Percentiles rank a stretch among this genome's conserved stretches.
These are phyloP conservation scores for Hippopotamyrus pictus DNA, from an alignment of 2,797 vertebrate species.

Conservation along the genomic window DNA sequence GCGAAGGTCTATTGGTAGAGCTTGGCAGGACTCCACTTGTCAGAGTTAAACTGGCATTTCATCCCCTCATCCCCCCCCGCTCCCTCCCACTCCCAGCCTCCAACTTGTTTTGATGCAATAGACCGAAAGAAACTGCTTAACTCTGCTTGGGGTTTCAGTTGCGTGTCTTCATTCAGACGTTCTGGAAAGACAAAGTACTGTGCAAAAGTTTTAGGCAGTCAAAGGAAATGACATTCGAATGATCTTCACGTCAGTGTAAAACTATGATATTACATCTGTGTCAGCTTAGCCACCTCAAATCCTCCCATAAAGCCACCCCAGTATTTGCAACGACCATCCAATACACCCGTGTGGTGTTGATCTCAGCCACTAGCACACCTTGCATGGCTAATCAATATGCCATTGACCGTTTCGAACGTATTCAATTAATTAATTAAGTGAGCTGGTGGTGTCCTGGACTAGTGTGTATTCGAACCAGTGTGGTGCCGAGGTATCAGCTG, in stretches of 20 bases:
- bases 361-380: not conserved
- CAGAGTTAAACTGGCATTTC: constrained; percentile 1
- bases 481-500: too few species aligned
- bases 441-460: not conserved
- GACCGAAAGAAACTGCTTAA: constrained; percentile 5
- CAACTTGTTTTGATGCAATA: not conserved
- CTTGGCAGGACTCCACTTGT: constrained; percentile 3
- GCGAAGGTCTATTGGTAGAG: not conserved
- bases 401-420: not conserved
- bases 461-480: too few species aligned
- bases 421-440: not conserved
- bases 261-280: not conserved
- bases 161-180: not conserved
- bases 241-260: not conserved
- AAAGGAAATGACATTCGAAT: not conserved
- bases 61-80: not conserved
- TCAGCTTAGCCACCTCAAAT: not conserved
- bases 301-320: not conserved
- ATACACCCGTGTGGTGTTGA: not conserved
- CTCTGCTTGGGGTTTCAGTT: not conserved
- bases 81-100: not conserved
- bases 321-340: not conserved
- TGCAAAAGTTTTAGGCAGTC: not conserved
- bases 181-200: not conserved
- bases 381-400: not conserved